Evolutionary conservation across 2,888 invertebrate genomes (phyloP).

Genomic region (Morpho achilles): DNA sequence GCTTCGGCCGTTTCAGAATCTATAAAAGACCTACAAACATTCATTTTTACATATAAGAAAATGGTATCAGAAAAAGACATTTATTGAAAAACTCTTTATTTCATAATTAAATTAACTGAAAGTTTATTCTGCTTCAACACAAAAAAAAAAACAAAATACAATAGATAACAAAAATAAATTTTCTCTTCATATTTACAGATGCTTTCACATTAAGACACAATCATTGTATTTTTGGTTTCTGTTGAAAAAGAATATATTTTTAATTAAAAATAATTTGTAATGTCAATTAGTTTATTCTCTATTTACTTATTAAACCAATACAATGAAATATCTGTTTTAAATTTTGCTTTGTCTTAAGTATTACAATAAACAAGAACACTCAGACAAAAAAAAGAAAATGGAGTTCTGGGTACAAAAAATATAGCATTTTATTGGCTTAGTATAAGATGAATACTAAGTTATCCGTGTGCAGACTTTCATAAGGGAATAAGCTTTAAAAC

Average conservation of each 20-base stretch:
- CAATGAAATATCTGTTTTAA: background rate
- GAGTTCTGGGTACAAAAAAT: too few species aligned
- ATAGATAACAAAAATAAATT: conserved; percentile 66
- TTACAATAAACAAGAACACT: too few species aligned
- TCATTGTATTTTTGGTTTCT: conserved; percentile 1
- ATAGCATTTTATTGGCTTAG: too few species aligned
- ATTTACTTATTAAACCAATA: too few species aligned
- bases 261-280: background rate
- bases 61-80: conserved; percentile 9
- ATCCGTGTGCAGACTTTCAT: too few species aligned
- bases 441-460: too few species aligned
- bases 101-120: conserved; percentile 64
- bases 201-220: conserved; percentile 19
- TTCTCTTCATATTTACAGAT: conserved; percentile 59
- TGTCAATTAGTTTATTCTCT: background rate
- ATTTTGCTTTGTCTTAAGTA: background rate
- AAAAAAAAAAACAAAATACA: conserved; percentile 62
- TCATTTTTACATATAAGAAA: too few species aligned
- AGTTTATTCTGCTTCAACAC: conserved; percentile 56
- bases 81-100: conserved; percentile 68
- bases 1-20: too few species aligned
- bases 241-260: background rate
- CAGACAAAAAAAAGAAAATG: too few species aligned
- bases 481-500: too few species aligned
- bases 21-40: too few species aligned